Evolutionary conservation across 2,797 vertebrate genomes (phyloP).

Genomic region (Diplodus puntazzo): DNA sequence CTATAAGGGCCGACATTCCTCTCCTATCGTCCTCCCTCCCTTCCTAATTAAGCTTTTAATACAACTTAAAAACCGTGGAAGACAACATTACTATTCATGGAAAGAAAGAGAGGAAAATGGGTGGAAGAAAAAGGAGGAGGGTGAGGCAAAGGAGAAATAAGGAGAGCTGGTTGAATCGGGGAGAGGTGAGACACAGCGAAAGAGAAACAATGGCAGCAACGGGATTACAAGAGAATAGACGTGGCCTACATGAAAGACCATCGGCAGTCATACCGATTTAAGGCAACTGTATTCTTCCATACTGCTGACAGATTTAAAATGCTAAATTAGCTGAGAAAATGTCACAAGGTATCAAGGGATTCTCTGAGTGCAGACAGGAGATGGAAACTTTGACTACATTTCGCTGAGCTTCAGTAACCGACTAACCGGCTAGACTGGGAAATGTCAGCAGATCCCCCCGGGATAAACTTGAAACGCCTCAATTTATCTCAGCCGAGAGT

Average conservation of each 20-base stretch:
- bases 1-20: conserved; percentile 52
- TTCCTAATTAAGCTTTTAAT: conserved; percentile 72
- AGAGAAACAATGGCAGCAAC: conserved; percentile 1
- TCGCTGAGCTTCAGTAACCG: conserved; percentile 37
- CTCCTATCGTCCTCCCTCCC: conserved; percentile 31
- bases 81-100: conserved; percentile 65
- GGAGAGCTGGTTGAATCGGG: not conserved
- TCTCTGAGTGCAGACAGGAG: conserved; percentile 34
- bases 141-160: not conserved
- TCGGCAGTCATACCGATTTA: conserved; percentile 55
- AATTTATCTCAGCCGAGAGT: conserved; percentile 15
- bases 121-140: conserved; percentile 2
- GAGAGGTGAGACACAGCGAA: conserved; percentile 4
- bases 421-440: conserved; percentile 36
- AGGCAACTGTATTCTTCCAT: conserved; percentile 64
- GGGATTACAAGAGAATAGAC: conserved; percentile 34
- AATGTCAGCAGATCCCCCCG: conserved; percentile 54
- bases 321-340: conserved; percentile 73
- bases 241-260: conserved; percentile 27
- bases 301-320: conserved; percentile 71
- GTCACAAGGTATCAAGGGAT: conserved; percentile 69
- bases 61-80: conserved; percentile 57
- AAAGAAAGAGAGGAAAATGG: conserved; percentile 27
- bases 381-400: conserved; percentile 48
- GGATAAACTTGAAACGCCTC: conserved; percentile 24